Percentiles rank a stretch among this genome's conserved stretches.
Conservation (phyloP, 2,797 vertebrate genomes). For the Pristis pectinata region DNA sequence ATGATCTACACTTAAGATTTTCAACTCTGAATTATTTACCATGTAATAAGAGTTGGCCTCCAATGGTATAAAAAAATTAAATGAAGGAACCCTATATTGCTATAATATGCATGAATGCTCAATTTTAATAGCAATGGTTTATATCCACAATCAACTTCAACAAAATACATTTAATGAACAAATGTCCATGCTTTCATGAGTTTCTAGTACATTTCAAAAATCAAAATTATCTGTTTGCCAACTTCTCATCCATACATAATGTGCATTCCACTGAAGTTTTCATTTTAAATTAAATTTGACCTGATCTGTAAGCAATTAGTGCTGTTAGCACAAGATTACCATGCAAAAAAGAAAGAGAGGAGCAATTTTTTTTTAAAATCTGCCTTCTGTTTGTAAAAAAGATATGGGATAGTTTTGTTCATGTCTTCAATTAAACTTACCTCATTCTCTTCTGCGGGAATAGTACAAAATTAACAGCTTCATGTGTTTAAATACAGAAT, state of each 20-base stretch:
- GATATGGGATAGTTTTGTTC: background rate
- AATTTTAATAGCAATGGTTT: background rate
- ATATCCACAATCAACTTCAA: slow-evolving; percentile 29
- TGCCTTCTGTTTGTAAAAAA: background rate
- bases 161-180: slow-evolving; percentile 43
- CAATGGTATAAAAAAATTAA: background rate
- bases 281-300: slow-evolving; percentile 41
- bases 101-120: background rate
- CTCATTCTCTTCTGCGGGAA: background rate
- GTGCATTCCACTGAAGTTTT: slow-evolving; percentile 38
- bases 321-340: background rate
- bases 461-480: background rate
- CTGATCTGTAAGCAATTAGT: background rate
- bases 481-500: background rate
- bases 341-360: background rate
- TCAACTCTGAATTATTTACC: background rate
- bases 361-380: background rate
- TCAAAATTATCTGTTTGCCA: slow-evolving; percentile 44
- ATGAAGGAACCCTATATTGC: background rate
- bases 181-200: slow-evolving; percentile 46
- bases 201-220: slow-evolving; percentile 43
- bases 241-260: slow-evolving; percentile 44
- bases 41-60: too few relatives aligned
- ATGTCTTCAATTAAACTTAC: background rate
- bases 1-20: background rate